These are phyloP conservation scores for Copsychus sechellarum DNA, from an alignment of 2,113 vertebrate species.

Conservation along the genomic window DNA sequence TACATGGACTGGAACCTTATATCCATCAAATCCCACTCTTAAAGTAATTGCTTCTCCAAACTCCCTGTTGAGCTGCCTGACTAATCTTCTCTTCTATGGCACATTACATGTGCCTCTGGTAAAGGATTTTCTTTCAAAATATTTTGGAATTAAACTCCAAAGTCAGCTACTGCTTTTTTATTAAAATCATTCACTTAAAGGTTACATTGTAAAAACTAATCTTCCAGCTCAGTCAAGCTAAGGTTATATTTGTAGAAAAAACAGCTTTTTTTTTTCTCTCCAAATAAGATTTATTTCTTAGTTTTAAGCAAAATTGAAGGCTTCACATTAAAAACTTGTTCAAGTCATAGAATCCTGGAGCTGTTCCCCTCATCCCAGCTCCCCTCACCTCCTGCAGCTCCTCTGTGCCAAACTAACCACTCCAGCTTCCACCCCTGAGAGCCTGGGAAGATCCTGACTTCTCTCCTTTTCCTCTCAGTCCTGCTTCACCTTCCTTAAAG, in stretches of 20 bases:
- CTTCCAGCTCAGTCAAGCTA: background rate
- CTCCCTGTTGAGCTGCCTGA: background rate
- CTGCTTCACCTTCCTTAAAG: background rate
- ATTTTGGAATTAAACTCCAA: background rate
- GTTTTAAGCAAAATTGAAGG: background rate
- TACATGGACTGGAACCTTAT: background rate
- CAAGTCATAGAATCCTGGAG: background rate
- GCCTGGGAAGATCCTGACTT: background rate
- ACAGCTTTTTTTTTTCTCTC: background rate
- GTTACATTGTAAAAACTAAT: background rate
- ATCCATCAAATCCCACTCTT: background rate
- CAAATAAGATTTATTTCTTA: background rate
- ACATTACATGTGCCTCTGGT: background rate
- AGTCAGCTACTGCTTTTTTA: background rate
- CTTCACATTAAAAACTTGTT: background rate
- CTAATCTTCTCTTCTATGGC: background rate
- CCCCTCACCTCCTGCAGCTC: background rate
- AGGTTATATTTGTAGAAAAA: background rate
- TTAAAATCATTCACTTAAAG: background rate
- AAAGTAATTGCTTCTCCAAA: slow-evolving; percentile 2
- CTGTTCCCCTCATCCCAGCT: background rate
- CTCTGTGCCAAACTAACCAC: background rate
- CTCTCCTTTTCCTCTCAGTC: background rate
- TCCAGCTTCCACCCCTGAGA: background rate
- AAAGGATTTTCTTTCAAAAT: background rate